These are phyloP conservation scores for Lepidurus apus DNA, from an alignment of 1,140 invertebrate genomes.

Conservation along the genomic window DNA sequence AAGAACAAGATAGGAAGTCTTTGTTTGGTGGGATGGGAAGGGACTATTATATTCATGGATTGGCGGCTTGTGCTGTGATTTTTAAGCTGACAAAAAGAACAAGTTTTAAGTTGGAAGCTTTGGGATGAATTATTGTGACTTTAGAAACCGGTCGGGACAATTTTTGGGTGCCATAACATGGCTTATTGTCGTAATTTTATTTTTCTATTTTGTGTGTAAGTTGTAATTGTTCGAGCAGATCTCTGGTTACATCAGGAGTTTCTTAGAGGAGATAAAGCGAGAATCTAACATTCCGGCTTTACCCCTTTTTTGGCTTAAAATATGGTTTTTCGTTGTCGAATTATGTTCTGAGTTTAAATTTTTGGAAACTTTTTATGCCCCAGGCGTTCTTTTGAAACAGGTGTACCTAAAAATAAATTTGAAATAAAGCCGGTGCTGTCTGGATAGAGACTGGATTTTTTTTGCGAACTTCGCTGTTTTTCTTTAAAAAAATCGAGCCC, in stretches of 20 bases:
- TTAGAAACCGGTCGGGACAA: not conserved
- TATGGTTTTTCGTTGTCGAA: not conserved
- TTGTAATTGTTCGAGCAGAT: too few species aligned
- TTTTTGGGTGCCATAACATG: not conserved
- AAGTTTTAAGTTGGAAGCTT: not conserved
- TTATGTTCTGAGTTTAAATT: not conserved
- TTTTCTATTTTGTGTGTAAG: too few species aligned
- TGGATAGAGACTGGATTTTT: conserved; percentile 16
- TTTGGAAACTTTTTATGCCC: conserved; percentile 14
- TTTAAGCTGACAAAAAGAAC: not conserved
- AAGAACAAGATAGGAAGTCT: not conserved
- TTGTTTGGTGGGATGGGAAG: too few species aligned
- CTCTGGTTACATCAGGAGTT: too few species aligned
- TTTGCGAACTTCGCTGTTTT: not conserved
- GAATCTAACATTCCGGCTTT: too few species aligned
- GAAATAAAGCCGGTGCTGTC: conserved; percentile 5
- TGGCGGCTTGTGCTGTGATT: not conserved
- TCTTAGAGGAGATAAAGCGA: too few species aligned
- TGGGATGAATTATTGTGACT: not conserved
- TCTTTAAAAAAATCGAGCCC: not conserved
- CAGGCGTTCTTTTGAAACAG: conserved; percentile 23
- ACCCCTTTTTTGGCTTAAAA: too few species aligned
- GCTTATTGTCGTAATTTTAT: too few species aligned
- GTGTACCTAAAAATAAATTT: not conserved
- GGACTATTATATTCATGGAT: not conserved